Evolutionary conservation across 2,797 vertebrate genomes (phyloP).

Genomic region (Spatula clypeata): DNA sequence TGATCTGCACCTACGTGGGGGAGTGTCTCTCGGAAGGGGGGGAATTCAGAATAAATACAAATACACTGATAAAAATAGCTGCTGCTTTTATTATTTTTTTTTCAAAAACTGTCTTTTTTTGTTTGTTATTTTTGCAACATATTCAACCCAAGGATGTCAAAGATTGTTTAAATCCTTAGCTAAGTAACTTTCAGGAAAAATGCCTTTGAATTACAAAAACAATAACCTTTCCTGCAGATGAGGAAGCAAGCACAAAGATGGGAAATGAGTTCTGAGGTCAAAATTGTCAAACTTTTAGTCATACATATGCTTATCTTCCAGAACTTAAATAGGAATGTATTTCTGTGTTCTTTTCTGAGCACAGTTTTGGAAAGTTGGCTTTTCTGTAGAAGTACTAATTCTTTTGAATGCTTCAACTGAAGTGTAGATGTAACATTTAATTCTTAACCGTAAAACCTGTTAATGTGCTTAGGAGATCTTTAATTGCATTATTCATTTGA

Average conservation of each 20-base stretch:
- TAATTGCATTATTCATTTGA: background rate
- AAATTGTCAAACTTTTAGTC: background rate
- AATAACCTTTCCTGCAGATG: background rate
- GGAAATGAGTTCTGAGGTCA: background rate
- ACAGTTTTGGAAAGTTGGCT: background rate
- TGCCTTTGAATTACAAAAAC: background rate
- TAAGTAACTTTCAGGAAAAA: background rate
- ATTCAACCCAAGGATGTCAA: background rate
- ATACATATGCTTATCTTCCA: background rate
- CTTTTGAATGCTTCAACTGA: background rate
- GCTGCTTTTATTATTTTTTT: background rate
- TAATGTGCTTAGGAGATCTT: background rate
- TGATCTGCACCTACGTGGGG: background rate
- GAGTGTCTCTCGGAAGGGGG: background rate
- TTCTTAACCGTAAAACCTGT: background rate
- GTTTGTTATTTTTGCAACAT: background rate
- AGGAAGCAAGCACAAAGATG: constrained; percentile 8
- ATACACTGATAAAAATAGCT: background rate
- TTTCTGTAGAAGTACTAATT: background rate
- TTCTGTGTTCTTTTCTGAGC: background rate
- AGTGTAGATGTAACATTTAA: background rate
- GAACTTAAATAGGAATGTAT: background rate
- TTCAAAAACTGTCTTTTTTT: background rate
- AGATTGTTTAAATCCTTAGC: background rate
- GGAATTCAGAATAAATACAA: background rate